These are phyloP conservation scores for Apocheima hispidaria DNA, from an alignment of 2,888 invertebrate species.

Conservation along the genomic window DNA sequence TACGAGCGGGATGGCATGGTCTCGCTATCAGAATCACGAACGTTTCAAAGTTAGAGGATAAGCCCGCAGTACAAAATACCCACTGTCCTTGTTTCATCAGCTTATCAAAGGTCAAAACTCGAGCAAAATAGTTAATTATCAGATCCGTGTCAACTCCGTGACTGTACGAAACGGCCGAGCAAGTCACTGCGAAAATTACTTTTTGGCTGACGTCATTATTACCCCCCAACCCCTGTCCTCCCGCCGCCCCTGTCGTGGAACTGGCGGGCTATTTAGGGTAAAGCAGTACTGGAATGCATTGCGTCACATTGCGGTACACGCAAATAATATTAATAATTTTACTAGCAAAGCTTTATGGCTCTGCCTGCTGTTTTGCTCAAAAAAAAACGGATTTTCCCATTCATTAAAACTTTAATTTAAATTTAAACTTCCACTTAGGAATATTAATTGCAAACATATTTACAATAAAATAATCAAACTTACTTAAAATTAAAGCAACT, in stretches of 20 bases:
- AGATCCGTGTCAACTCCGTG: conserved; percentile 49
- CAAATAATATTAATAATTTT: neutral
- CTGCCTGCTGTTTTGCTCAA: too few relatives aligned
- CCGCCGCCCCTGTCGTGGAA: conserved; percentile 25
- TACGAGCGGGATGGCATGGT: too few relatives aligned
- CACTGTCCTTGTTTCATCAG: conserved; percentile 16
- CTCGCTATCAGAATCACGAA: too few relatives aligned
- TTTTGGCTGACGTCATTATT: conserved; percentile 72
- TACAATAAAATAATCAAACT: too few relatives aligned
- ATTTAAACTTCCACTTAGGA: too few relatives aligned
- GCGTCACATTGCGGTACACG: neutral
- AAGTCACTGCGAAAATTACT: conserved; percentile 74
- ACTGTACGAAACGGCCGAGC: conserved; percentile 55
- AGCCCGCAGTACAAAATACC: neutral
- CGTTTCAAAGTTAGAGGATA: too few relatives aligned
- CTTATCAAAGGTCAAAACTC: conserved; percentile 44
- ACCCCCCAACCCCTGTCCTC: conserved; percentile 32
- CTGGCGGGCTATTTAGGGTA: conserved; percentile 12
- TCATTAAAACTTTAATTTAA: too few relatives aligned
- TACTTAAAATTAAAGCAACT: too few relatives aligned
- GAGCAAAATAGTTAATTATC: conserved; percentile 62
- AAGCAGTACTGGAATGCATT: neutral
- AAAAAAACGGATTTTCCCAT: too few relatives aligned
- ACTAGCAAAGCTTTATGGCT: too few relatives aligned
- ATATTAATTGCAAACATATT: too few relatives aligned